Percentiles rank a stretch among this genome's conserved stretches.
Conservation (phyloP, 2,113 vertebrate genomes). For the Hemiprocne comata region DNA sequence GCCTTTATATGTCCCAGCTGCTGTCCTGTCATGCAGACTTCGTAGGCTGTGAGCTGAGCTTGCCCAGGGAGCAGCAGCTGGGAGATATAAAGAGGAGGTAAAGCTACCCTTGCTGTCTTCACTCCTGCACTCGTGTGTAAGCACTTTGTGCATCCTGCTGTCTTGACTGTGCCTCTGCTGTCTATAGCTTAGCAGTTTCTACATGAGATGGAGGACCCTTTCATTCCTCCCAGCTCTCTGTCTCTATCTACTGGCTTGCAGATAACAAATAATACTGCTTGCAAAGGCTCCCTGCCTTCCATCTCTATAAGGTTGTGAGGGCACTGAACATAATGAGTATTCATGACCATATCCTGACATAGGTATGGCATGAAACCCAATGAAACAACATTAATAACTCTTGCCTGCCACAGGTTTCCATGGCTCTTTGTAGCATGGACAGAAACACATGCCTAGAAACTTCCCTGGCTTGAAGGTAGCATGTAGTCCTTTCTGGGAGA, state of each 20-base stretch:
- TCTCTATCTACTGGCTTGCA: background rate
- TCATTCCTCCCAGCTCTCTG: background rate
- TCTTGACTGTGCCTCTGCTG: background rate
- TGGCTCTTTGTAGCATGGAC: background rate
- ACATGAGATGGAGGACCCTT: background rate
- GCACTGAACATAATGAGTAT: background rate
- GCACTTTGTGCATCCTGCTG: background rate
- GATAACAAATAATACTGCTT: background rate
- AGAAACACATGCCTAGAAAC: background rate
- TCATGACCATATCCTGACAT: background rate
- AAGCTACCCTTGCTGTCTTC: background rate
- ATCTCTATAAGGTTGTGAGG: background rate
- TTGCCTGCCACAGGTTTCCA: background rate
- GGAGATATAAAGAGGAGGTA: background rate
- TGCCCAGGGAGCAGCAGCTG: constrained; percentile 18
- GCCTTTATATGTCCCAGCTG: constrained; percentile 29
- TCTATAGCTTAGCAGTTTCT: background rate
- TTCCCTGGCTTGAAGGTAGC: background rate
- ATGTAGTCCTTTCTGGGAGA: background rate
- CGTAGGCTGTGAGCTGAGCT: background rate
- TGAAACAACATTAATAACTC: background rate
- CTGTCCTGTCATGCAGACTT: background rate
- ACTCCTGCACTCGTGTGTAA: background rate
- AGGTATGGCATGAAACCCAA: background rate
- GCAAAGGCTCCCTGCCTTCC: background rate